phyloP scores from a whole-genome alignment of 2,797 vertebrate species.

The Anguilla pacifica region DNA sequence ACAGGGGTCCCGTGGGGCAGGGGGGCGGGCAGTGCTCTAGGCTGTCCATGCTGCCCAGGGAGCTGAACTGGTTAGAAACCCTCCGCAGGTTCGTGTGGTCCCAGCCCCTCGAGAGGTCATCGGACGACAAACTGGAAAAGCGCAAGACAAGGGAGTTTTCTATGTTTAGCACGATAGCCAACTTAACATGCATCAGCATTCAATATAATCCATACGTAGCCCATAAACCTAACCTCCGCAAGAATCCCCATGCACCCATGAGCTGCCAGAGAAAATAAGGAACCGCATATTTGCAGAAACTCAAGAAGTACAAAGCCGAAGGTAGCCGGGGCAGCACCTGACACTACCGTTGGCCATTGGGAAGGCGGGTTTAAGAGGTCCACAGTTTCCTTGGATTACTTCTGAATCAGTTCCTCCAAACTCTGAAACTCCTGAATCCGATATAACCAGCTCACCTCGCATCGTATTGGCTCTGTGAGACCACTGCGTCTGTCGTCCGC shows the following conservation, averaged over 20 bases:
- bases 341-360: no score
- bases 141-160: not conserved
- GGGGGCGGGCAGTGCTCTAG: conserved; percentile 71
- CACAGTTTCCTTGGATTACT: no score
- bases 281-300: no score
- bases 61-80: conserved; percentile 73
- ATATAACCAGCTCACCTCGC: conserved; percentile 71
- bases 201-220: not conserved
- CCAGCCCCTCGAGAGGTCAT: conserved; percentile 72
- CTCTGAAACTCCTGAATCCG: not conserved
- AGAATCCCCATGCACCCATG: not conserved
- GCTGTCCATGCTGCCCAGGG: conserved; percentile 81
- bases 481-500: conserved; percentile 50
- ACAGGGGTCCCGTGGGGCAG: conserved; percentile 63
- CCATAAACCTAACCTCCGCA: not conserved
- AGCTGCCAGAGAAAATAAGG: not conserved
- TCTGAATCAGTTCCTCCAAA: no score
- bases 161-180: not conserved
- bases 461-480: conserved; percentile 78
- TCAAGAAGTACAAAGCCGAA: no score
- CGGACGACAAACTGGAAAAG: conserved; percentile 73
- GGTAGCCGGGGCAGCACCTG: no score
- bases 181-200: not conserved
- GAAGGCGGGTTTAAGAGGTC: no score
- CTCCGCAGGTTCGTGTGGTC: conserved; percentile 71